Base-by-base conservation (phyloP, 2,113 vertebrate species). In the Hucho hucho region DNA sequence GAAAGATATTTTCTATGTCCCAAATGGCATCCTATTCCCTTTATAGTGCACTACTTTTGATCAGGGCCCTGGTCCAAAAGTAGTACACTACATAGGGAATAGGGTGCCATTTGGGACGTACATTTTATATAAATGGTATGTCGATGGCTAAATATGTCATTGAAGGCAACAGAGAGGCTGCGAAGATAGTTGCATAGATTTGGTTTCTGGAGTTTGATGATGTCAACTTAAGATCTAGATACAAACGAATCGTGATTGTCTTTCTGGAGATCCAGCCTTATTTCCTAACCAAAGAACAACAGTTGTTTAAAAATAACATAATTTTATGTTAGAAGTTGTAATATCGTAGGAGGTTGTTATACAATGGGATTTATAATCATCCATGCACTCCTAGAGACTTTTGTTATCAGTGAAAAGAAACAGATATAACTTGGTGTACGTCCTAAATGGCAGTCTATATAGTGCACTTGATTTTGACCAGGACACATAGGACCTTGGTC, bases 211-310 rank as follows among this genome's bases (percentile, higher is more conserved):
- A 61, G 9, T 43, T 76, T 76, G 75, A 74, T 43, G 81, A 83
- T 74, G 37, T 43, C 37, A 84, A 83, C 88, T 81, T 64, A 83
- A 83, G 79, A 84, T 85, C 76, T 74, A 79, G 81, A 72, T 68
- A 24, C 49, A 43, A 43, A 43, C 9, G 70, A 82, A 74, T 73
- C 69, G 13, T 64, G 74, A 68, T 76, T 65, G 64, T 80, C 73
- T 86, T 87, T 79, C 78, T 64, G 59, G 79, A 83, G 77, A 86
- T 81, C 84, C 84, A 84, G 90, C 89, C 92, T 92, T 90, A 91
- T 86, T 80, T 92, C 88, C 90, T 90, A 90, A 90, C 92, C 92
- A 93, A 92, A 94, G 92, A 93, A 76, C 75, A 87, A 83, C 86
- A 83, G 81, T 89, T 83, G 64, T 64, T 64, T 67, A 78, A 87